These are phyloP conservation scores for Hydrolagus affinis DNA, from an alignment of 2,113 vertebrate genomes.

Conservation along the genomic window DNA sequence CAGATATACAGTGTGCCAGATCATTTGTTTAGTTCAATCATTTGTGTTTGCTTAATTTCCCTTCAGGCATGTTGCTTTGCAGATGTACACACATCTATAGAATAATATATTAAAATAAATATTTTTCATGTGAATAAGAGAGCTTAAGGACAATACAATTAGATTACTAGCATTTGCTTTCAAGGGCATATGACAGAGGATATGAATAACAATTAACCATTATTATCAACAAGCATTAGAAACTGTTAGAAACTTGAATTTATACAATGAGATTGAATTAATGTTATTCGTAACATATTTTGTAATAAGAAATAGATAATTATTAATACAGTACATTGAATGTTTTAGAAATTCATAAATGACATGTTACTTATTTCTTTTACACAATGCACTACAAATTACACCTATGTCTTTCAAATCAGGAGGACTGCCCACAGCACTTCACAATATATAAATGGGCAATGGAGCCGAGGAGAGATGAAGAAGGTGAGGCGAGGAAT, in stretches of 20 bases:
- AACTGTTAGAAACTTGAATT: background rate
- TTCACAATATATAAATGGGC: no score
- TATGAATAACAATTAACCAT: background rate
- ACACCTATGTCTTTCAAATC: no score
- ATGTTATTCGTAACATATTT: background rate
- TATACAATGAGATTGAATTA: background rate
- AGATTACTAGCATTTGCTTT: slow-evolving; percentile 17
- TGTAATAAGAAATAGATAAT: no score
- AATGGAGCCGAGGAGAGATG: no score
- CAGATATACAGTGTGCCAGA: no score
- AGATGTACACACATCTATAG: background rate
- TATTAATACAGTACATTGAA: no score
- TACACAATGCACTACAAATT: no score
- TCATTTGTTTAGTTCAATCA: no score
- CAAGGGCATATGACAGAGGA: slow-evolving; percentile 6
- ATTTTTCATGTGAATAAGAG: background rate
- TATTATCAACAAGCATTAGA: background rate
- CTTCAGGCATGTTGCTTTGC: background rate
- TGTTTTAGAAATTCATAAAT: no score
- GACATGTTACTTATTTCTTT: no score
- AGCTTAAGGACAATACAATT: slow-evolving; percentile 29
- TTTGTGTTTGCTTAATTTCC: background rate
- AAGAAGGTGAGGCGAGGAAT: no score
- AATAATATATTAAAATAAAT: background rate
- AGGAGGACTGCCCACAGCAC: no score